A percentile compares a stretch with the other conserved stretches of the same genome.
These are phyloP conservation scores for Etheostoma perlongum DNA, from an alignment of 2,797 vertebrate species.

Conservation along the genomic window DNA sequence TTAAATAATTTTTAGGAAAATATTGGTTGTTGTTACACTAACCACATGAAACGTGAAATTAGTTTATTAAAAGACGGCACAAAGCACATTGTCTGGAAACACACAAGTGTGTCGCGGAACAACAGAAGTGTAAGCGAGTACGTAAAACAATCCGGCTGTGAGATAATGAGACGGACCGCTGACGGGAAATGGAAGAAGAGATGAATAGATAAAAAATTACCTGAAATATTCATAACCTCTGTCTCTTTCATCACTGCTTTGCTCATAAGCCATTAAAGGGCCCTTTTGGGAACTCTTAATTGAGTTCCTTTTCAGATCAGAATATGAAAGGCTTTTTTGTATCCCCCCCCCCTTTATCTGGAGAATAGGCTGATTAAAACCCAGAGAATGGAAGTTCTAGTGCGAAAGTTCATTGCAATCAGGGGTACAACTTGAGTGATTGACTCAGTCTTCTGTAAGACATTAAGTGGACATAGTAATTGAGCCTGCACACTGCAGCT, in stretches of 20 bases:
- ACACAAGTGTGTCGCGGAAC: constrained; percentile 39
- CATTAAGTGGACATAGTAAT: constrained; percentile 57
- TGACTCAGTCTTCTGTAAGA: constrained; percentile 56
- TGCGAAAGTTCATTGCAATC: constrained; percentile 69
- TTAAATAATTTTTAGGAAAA: constrained; percentile 1
- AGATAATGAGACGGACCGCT: constrained; percentile 76
- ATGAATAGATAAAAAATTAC: constrained; percentile 84
- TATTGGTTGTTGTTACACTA: constrained; percentile 30
- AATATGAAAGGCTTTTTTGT: constrained; percentile 82
- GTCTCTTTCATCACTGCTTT: constrained; percentile 80
- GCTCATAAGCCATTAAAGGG: constrained; percentile 81
- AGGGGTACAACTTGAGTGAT: constrained; percentile 65
- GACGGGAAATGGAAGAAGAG: constrained; percentile 66
- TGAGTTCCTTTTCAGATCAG: constrained; percentile 82
- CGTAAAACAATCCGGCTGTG: constrained; percentile 70
- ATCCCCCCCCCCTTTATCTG: constrained; percentile 68
- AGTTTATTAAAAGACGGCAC: constrained; percentile 26
- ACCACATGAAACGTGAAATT: constrained; percentile 15
- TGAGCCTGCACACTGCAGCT: constrained; percentile 26
- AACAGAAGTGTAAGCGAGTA: constrained; percentile 38
- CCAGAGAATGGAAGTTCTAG: constrained; percentile 68
- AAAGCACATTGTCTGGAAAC: constrained; percentile 40
- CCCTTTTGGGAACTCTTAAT: constrained; percentile 83
- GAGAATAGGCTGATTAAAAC: constrained; percentile 78
- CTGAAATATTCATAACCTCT: constrained; percentile 87